Evolutionary conservation across 2,797 vertebrate genomes (phyloP).

Genomic region (Synanceia verrucosa): DNA sequence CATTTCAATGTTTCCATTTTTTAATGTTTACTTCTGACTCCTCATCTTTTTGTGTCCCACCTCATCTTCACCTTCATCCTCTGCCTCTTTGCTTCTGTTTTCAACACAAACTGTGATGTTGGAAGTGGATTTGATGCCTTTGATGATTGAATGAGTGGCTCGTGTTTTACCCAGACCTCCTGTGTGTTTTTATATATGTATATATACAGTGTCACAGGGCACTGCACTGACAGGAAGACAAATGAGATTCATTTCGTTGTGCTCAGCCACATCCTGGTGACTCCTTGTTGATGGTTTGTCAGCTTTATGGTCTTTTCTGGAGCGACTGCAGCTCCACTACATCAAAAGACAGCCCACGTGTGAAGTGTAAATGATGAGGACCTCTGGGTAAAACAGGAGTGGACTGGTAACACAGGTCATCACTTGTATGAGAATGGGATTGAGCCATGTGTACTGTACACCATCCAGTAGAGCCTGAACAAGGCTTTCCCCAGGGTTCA

Average conservation of each 20-base stretch:
- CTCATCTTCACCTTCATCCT: slow-evolving; percentile 44
- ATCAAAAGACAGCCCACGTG: neutral
- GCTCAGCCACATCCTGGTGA: slow-evolving; percentile 26
- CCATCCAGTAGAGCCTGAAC: neutral
- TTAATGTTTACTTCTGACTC: slow-evolving; percentile 56
- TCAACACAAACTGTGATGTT: slow-evolving; percentile 67
- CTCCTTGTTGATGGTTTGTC: slow-evolving; percentile 26
- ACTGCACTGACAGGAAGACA: slow-evolving; percentile 48
- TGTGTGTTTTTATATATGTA: neutral
- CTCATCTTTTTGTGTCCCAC: slow-evolving; percentile 56
- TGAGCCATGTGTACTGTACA: neutral
- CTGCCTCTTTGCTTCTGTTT: slow-evolving; percentile 69
- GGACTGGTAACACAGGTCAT: slow-evolving; percentile 31
- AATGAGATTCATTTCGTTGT: slow-evolving; percentile 68
- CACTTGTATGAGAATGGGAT: slow-evolving; percentile 49
- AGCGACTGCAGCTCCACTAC: neutral
- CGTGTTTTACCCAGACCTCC: slow-evolving; percentile 71
- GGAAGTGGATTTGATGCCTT: slow-evolving; percentile 61
- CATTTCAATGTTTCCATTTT: slow-evolving; percentile 54
- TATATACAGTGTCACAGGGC: slow-evolving; percentile 3
- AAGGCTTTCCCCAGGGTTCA: neutral
- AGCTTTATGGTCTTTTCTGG: neutral
- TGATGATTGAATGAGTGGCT: slow-evolving; percentile 54
- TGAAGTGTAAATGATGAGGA: slow-evolving; percentile 19
- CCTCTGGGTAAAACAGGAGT: slow-evolving; percentile 71